Evolutionary conservation across 2,113 vertebrate species (phyloP).

Genomic region (Illadopsis cleaveri): DNA sequence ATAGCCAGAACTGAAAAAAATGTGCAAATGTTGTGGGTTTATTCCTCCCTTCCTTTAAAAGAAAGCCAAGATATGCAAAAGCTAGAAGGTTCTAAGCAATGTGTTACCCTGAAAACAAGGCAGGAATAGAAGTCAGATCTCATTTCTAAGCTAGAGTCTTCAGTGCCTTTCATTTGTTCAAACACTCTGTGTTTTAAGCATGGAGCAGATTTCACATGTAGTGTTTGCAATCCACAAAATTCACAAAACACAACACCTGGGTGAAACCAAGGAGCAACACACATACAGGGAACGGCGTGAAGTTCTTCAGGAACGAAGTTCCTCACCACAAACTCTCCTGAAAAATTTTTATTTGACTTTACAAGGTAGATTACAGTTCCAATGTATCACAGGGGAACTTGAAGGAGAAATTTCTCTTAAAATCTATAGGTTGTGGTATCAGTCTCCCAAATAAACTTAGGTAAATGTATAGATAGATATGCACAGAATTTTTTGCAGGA

Average conservation of each 20-base stretch:
- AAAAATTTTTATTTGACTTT: not conserved
- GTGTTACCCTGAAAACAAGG: not conserved
- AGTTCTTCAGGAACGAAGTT: not conserved
- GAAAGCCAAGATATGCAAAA: slow-evolving; percentile 2
- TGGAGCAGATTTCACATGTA: not conserved
- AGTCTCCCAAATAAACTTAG: not conserved
- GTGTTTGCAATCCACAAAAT: not conserved
- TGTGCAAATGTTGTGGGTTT: not conserved
- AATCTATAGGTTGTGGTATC: not conserved
- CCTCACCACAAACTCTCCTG: not conserved
- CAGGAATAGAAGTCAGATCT: not conserved
- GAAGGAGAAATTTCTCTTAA: not conserved
- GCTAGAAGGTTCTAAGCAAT: not conserved
- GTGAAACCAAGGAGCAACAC: not conserved
- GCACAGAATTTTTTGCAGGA: not conserved
- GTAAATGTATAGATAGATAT: not conserved
- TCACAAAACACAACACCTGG: not conserved
- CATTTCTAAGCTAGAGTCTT: not conserved
- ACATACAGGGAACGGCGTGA: not conserved
- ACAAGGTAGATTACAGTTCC: not conserved
- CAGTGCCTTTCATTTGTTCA: not conserved
- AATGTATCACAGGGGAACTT: not conserved
- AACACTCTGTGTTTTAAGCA: not conserved
- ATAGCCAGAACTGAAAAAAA: not conserved
- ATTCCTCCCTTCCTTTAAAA: not conserved